Conservation (phyloP, 2,888 invertebrate genomes). For the Arrhopalites spinosus region DNA sequence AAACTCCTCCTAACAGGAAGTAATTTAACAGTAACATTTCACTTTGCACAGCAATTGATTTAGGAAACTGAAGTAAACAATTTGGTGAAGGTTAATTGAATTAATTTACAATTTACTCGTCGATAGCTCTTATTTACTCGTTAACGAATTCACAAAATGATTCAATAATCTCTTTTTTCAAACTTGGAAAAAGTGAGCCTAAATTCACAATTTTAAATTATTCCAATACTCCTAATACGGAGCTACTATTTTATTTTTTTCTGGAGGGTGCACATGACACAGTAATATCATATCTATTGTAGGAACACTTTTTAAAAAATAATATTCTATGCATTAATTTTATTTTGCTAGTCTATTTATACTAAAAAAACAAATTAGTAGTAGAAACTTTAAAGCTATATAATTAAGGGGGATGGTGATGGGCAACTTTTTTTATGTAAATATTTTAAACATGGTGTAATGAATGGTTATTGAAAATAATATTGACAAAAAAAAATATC, state of each 20-base stretch:
- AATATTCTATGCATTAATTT: background rate
- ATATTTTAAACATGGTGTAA: background rate
- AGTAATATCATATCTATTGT: background rate
- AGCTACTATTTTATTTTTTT: no score
- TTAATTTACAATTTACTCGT: no score
- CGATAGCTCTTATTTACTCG: background rate
- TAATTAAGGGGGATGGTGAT: background rate
- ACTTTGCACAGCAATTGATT: conserved; percentile 10
- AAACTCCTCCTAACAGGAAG: background rate
- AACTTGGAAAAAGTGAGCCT: background rate
- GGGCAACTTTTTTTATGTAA: background rate
- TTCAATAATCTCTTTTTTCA: background rate
- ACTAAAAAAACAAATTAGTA: conserved; percentile 5
- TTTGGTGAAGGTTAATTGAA: conserved; percentile 20
- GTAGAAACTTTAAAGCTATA: background rate
- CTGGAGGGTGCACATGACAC: no score
- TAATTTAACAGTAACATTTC: background rate
- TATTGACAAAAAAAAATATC: background rate
- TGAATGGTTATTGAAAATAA: background rate
- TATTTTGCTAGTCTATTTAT: background rate
- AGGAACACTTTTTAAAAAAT: background rate
- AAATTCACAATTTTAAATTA: background rate
- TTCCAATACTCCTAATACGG: background rate
- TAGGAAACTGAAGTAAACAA: background rate
- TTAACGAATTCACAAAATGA: background rate